Base-by-base conservation (phyloP, 2,113 vertebrate genomes). In the Syrrhaptes paradoxus region DNA sequence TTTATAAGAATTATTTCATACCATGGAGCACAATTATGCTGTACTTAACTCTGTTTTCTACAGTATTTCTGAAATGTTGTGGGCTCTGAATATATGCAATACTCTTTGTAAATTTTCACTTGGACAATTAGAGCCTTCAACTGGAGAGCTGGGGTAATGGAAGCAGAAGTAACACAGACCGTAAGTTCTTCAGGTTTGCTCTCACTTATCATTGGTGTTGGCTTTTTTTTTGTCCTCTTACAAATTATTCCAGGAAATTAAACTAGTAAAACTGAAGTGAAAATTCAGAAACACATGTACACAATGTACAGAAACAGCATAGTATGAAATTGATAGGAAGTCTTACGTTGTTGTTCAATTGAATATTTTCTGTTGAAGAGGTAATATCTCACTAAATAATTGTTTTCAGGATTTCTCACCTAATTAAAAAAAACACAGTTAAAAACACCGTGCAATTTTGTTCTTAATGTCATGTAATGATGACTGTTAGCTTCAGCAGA, bases 121-220 rank as follows among this genome's bases (percentile, higher is more conserved):
- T 55, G 24, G 36, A 45, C 0, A 0, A 5, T 91, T 31, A 41
- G 20, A 55, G 38, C 31, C 38, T 46, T 1, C 5, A 3, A 7
- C 7, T 31, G 16, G 20, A 6, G 17, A 62, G 18, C 6, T 2
- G 16, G 17, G 32, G 17, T 54, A 20, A 22, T 6, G 17, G 32
- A 62, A 72, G 17, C 25, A 43, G 17, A 8, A 46, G 21, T 66
- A 38, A 54, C 43, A 62, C 7, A 62, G 7, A 17, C 41, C 22
- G 20, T 51, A 34, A 20, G 13, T 48, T 68, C 41, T 72, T 52
- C 7, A 31, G 19, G 11, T 76, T 70, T 55, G 3, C 9, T 75
- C 11, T 61, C 8, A 7, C 17, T 29, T 29, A 17, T 17, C 24
- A 77, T 48, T 34, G 11, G 13, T 11, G 17, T 7, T 48, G 22